Evolutionary conservation across 1,140 invertebrate species (phyloP), one percentile per base, ranked within the genome.

Genomic region (Bombus consobrinus): DNA sequence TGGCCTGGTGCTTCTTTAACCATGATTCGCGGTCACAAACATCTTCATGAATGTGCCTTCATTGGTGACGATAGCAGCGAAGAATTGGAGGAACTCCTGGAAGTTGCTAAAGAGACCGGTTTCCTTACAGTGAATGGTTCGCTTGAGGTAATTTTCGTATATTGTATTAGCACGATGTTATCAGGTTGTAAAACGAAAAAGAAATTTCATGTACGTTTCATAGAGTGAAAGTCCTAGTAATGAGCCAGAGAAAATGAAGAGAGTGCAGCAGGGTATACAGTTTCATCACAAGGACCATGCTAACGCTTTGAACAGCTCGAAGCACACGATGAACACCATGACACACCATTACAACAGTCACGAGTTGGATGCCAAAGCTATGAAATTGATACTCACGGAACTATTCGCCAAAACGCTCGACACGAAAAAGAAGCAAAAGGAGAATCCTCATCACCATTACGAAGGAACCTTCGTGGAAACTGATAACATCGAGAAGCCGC

Each of bases 11-110:
- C 97, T 4, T 97, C 97, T 5, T 94, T 98, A 43, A 97, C 97
- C 69, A 96, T 98, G 90, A 97, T 98, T 62, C 95, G 97, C 90
- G 97, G 97, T 0, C 97, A 97, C 92, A 97, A 97, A 89, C 97
- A 97, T 93, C 94, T 98, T 0, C 96, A 97, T 90, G 97, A 97
- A 86, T 98, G 97, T 89, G 97, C 97, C 0, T 98, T 97, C 93
- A 97, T 98, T 77, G 97, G 97, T 3, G 97, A 98, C 89, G 96
- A 97, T 89, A 97, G 97, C 0, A 97, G 97, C 3, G 97, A 97
- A 92, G 97, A 97, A 89, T 81, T 97, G 13, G 97, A 97, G 37
- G 97, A 97, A 89, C 92, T 97, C 4, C 83, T 96, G 34, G 96
- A 97, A 91, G 94, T 93, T 15, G 93, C 91, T 1, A 71, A 94